These are phyloP conservation scores for Ranitomeya imitator DNA, from an alignment of 2,113 vertebrate genomes.

Conservation along the genomic window DNA sequence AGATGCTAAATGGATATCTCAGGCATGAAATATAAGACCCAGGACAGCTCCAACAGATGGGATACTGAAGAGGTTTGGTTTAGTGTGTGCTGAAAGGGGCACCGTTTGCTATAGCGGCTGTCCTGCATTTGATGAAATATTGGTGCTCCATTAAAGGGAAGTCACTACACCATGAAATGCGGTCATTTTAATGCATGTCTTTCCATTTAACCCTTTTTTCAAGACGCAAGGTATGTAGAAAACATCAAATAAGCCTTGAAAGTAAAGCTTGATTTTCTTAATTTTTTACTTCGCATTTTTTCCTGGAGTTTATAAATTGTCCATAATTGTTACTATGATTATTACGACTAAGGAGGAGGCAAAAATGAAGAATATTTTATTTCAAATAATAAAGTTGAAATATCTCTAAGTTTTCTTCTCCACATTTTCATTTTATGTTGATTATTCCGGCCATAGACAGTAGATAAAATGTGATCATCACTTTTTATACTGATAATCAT, in stretches of 20 bases:
- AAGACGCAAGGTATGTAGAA: not conserved
- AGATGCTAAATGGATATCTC: conserved; percentile 48
- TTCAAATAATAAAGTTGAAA: not conserved
- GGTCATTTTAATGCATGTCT: conserved; percentile 28
- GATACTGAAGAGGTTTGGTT: conserved; percentile 44
- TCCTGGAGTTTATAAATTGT: not conserved
- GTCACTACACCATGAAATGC: conserved; percentile 13
- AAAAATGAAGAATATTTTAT: not conserved
- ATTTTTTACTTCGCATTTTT: not conserved
- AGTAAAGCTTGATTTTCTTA: not conserved
- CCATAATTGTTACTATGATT: not conserved
- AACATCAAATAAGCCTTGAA: not conserved
- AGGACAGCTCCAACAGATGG: conserved; percentile 48
- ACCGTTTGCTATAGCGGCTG: conserved; percentile 18
- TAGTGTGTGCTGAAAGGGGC: conserved; percentile 27
- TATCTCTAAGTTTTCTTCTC: too few relatives aligned
- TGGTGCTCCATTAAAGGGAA: conserved; percentile 41
- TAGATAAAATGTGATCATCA: too few relatives aligned
- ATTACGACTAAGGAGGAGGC: not conserved
- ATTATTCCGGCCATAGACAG: too few relatives aligned
- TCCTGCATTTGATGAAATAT: conserved; percentile 40
- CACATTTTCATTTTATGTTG: too few relatives aligned
- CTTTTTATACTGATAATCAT: too few relatives aligned
- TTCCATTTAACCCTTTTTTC: not conserved
- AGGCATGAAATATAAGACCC: conserved; percentile 51